Evolutionary conservation across 2,113 vertebrate genomes (phyloP).

Genomic region (Nycticorax nycticorax): DNA sequence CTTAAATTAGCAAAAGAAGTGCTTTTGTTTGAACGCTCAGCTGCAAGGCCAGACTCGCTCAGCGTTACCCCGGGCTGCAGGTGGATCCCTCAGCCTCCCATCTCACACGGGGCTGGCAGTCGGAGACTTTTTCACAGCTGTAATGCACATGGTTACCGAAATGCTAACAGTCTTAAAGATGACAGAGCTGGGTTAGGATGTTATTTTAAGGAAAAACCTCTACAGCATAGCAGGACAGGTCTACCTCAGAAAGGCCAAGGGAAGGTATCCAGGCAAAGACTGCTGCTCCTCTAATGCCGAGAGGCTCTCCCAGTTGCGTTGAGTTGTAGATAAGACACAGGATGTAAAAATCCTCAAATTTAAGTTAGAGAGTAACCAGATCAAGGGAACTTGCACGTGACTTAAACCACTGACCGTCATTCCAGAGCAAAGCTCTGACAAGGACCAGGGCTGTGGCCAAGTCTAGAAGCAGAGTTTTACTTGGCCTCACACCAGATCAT

Average conservation of each 20-base stretch:
- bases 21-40: not conserved
- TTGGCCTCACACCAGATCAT: fast-evolving
- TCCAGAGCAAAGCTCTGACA: not conserved
- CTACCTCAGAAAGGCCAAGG: not conserved
- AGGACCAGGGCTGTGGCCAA: not conserved
- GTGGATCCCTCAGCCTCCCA: too few relatives aligned
- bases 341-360: not conserved
- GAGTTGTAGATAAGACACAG: not conserved
- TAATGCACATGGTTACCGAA: not conserved
- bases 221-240: not conserved
- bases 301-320: not conserved
- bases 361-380: not conserved
- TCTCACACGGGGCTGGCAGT: not conserved
- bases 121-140: not conserved
- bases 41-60: not conserved
- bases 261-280: not conserved
- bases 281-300: not conserved
- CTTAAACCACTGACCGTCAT: not conserved
- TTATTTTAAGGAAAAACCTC: not conserved
- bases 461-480: not conserved
- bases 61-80: not conserved
- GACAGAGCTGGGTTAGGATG: not conserved
- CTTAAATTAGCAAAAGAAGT: not conserved
- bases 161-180: not conserved
- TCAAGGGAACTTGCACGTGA: not conserved